Evolutionary conservation across 2,113 vertebrate genomes (phyloP), one percentile per base, ranked within the genome.

Genomic region (Excalfactoria chinensis): DNA sequence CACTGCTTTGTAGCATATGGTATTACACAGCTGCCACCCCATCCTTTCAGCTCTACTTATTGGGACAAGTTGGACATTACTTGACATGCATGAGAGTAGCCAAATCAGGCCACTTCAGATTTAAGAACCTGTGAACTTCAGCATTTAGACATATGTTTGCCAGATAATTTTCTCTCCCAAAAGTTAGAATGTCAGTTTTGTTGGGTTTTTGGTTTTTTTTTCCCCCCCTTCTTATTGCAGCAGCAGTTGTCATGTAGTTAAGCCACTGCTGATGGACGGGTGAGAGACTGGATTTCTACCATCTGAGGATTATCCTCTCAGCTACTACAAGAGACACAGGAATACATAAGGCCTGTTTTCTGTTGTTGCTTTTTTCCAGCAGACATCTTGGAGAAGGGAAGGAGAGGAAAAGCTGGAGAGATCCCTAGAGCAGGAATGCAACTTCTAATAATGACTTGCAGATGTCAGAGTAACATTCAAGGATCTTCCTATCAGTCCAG

Each of bases 391-490:
- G 35, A 83, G 69, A 88, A 91, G 20, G 46, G 71, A 49, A 89
- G 89, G 87, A 72, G 58, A 44, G 82, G 43, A 86, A 86, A 70
- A 48, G 14, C 40, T 95, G 63, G 93, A 90, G 44, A 76, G 43
- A 86, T 79, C 73, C 43, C 75, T 86, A 37, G 18, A 64, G 37
- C 43, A 60, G 73, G 90, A 95, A 89, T 72, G 79, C 51, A 90
- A 90, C 51, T 89, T 79, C 73, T 60, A 87, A 49, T 94, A 95
- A 95, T 71, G 74, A 88, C 76, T 93, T 91, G 72, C 93, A 94
- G 87, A 95, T 94, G 89, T 82, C 48, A 56, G 55, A 79, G 59
- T 70, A 78, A 83, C 28, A 51, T 82, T 93, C 60, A 88, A 90
- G 46, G 66, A 93, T 89, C 72, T 83, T 88, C 66, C 68, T 71